Conservation (phyloP, 2,797 vertebrate genomes). For the Dromococcyx pavoninus region DNA sequence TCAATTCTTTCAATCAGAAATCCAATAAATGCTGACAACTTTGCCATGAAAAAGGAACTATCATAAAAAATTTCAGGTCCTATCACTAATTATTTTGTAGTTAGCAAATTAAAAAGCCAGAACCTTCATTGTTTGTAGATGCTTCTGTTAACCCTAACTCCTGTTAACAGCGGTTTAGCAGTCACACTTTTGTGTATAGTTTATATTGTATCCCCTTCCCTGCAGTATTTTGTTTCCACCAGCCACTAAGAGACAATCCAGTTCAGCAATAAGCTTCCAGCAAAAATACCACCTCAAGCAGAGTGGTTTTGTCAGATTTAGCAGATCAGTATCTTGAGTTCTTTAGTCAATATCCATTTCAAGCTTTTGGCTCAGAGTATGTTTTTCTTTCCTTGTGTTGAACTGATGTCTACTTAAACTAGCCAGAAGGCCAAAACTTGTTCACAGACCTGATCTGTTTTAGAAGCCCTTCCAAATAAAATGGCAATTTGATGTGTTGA, state of each 20-base stretch:
- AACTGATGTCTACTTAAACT: slow-evolving; percentile 6
- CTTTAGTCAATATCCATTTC: not conserved
- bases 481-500: not conserved
- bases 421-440: not conserved
- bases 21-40: not conserved
- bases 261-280: not conserved
- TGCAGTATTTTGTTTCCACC: not conserved
- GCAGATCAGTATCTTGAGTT: not conserved
- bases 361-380: slow-evolving; percentile 13
- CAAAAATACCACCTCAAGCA: not conserved
- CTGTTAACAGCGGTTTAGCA: not conserved
- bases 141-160: not conserved
- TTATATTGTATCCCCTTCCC: not conserved
- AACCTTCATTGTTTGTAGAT: not conserved
- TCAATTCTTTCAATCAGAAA: not conserved
- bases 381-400: slow-evolving; percentile 27
- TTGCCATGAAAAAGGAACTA: not conserved
- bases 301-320: not conserved
- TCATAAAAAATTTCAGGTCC: not conserved
- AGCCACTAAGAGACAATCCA: not conserved
- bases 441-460: slow-evolving; percentile 6
- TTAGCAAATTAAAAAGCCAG: not conserved
- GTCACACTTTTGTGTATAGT: not conserved
- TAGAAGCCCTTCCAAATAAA: slow-evolving; percentile 29
- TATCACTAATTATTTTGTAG: not conserved